These are phyloP conservation scores for Lithophane socia DNA, from an alignment of 2,888 invertebrate genomes.

Conservation along the genomic window DNA sequence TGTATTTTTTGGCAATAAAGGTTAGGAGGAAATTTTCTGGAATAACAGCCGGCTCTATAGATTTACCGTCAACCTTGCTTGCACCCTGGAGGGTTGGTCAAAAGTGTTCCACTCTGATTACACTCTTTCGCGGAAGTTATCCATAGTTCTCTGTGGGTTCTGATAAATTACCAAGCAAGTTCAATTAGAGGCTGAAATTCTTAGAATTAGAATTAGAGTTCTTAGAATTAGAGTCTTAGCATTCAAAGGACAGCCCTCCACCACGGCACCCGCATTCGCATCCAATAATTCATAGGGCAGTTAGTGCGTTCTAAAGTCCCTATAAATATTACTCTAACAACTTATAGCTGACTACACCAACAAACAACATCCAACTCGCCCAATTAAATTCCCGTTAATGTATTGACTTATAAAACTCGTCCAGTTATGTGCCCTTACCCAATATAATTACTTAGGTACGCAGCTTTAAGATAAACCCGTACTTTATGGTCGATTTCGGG, in stretches of 20 bases:
- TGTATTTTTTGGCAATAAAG: slow-evolving; percentile 24
- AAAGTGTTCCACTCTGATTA: not conserved
- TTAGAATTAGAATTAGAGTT: not conserved
- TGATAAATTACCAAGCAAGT: not conserved
- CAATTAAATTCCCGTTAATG: slow-evolving; percentile 58
- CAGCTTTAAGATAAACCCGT: slow-evolving; percentile 49
- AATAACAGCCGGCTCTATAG: slow-evolving; percentile 18
- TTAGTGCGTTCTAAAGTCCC: slow-evolving; percentile 14
- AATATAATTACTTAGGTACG: slow-evolving; percentile 47
- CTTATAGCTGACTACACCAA: slow-evolving; percentile 27
- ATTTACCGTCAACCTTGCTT: not conserved
- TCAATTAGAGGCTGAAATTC: not conserved
- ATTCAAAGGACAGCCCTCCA: not conserved
- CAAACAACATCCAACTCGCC: slow-evolving; percentile 38
- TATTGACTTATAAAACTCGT: slow-evolving; percentile 60
- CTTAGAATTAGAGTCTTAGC: too few species aligned
- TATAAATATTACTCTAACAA: slow-evolving; percentile 41
- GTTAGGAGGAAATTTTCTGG: slow-evolving; percentile 21
- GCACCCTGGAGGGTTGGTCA: not conserved
- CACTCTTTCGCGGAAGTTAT: not conserved
- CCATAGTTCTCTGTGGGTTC: not conserved
- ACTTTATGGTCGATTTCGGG: slow-evolving; percentile 49
- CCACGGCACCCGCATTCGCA: not conserved
- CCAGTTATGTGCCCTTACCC: slow-evolving; percentile 45
- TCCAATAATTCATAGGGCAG: slow-evolving; percentile 5